These are phyloP conservation scores for Penaeus monodon DNA, from an alignment of 2,888 invertebrate genomes.

Conservation along the genomic window DNA sequence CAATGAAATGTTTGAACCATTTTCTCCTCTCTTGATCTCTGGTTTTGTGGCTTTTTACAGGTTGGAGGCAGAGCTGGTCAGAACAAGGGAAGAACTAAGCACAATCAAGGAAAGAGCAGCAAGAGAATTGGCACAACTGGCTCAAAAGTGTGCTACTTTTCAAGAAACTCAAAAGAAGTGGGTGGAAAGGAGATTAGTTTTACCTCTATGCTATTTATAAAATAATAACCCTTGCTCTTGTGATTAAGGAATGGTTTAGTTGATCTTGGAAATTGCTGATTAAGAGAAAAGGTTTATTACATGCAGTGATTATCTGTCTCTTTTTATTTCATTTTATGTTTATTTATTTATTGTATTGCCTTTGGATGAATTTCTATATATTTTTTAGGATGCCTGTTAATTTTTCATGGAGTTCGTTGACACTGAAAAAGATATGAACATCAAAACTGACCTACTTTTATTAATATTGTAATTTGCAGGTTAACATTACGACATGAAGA, in stretches of 20 bases:
- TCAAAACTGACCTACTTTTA: background rate
- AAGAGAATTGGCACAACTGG: constrained; percentile 53
- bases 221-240: background rate
- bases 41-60: constrained; percentile 11
- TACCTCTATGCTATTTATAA: background rate
- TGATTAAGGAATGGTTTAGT: background rate
- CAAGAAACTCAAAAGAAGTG: constrained; percentile 62
- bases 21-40: background rate
- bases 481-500: constrained; percentile 44
- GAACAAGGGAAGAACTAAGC: constrained; percentile 49
- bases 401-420: too few species aligned
- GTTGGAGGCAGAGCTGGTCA: constrained; percentile 45
- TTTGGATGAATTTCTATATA: background rate
- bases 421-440: too few species aligned
- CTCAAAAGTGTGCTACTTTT: constrained; percentile 59
- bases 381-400: background rate
- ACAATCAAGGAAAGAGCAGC: constrained; percentile 58
- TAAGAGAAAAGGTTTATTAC: too few species aligned
- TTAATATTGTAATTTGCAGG: constrained; percentile 13
- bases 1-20: background rate
- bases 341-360: background rate
- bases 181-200: background rate
- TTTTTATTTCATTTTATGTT: too few species aligned
- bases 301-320: too few species aligned
- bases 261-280: too few species aligned